Percentiles rank a stretch among this genome's conserved stretches.
Evolutionary conservation across 2,113 vertebrate species (phyloP).

Genomic region (Panthera tigris): DNA sequence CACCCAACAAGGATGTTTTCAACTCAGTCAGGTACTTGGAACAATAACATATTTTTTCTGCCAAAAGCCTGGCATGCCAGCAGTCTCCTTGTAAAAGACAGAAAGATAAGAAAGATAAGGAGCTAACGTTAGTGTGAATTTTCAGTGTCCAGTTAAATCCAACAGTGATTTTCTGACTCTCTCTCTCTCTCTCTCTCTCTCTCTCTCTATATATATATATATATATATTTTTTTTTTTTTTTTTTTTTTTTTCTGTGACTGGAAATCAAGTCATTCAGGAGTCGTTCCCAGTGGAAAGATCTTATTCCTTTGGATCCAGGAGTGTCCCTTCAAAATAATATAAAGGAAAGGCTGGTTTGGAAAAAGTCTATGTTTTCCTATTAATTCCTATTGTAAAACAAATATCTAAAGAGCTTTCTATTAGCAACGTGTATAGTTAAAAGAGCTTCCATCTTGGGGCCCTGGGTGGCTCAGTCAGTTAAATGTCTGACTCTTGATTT

Average conservation of each 20-base stretch:
- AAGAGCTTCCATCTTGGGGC: neutral
- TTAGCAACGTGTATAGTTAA: neutral
- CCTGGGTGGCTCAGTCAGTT: too few relatives aligned
- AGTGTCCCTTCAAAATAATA: neutral
- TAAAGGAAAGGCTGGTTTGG: neutral
- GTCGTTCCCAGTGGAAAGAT: neutral
- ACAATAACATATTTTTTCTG: neutral
- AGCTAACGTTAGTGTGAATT: neutral
- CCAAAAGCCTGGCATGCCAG: neutral
- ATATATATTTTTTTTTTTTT: too few relatives aligned
- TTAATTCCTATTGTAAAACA: slow-evolving; percentile 51
- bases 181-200: too few relatives aligned
- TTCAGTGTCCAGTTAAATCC: neutral
- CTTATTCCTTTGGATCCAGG: neutral
- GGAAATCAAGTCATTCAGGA: slow-evolving; percentile 33
- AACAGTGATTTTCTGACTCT: neutral
- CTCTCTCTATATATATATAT: rapidly evolving
- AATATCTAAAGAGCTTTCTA: slow-evolving; percentile 49
- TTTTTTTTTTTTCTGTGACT: neutral
- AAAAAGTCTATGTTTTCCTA: neutral
- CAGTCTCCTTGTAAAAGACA: neutral
- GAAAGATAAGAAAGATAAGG: neutral
- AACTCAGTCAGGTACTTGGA: neutral
- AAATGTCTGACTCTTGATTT: too few relatives aligned
- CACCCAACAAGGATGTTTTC: neutral